Evolutionary conservation across 2,797 vertebrate species (phyloP).

Genomic region (Paratrypauchen microcephalus): DNA sequence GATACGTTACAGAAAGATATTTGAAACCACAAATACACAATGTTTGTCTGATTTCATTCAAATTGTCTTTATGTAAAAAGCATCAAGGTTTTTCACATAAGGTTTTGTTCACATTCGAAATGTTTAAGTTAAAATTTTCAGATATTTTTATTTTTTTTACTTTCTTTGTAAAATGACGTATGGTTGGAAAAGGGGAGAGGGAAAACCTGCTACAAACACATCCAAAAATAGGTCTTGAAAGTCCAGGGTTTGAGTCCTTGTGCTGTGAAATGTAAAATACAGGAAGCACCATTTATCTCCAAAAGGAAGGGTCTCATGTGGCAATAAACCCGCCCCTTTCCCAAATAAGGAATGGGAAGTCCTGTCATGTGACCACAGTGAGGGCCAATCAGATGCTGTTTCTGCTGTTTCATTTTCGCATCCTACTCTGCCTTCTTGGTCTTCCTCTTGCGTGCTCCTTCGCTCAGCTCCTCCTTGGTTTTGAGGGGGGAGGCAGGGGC

Average conservation of each 20-base stretch:
- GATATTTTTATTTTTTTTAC: slow-evolving; percentile 29
- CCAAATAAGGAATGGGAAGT: slow-evolving; percentile 58
- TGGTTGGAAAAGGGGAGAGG: slow-evolving; percentile 30
- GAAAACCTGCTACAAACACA: slow-evolving; percentile 46
- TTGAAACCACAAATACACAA: slow-evolving; percentile 13
- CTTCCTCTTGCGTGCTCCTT: slow-evolving; percentile 92
- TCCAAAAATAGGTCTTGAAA: slow-evolving; percentile 59
- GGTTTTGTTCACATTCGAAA: slow-evolving; percentile 50
- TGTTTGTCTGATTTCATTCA: slow-evolving; percentile 66
- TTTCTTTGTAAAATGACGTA: slow-evolving; percentile 27
- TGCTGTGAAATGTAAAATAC: slow-evolving; percentile 53
- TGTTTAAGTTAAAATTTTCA: slow-evolving; percentile 35
- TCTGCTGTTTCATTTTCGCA: slow-evolving; percentile 6
- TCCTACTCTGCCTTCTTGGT: slow-evolving; percentile 93
- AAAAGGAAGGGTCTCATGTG: slow-evolving; percentile 63
- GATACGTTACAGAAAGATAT: not conserved
- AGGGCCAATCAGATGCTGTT: slow-evolving; percentile 52
- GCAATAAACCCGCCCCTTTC: slow-evolving; percentile 59
- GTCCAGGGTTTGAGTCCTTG: slow-evolving; percentile 63
- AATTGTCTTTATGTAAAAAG: slow-evolving; percentile 62
- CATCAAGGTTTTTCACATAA: slow-evolving; percentile 42
- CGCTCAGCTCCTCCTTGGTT: slow-evolving; percentile 91
- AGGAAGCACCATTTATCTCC: slow-evolving; percentile 70
- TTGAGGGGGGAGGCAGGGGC: slow-evolving; percentile 79
- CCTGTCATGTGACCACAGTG: slow-evolving; percentile 40